A percentile compares a stretch with the other conserved stretches of the same genome.
Evolutionary conservation across 1,140 invertebrate species (phyloP).

Genomic region (Homalodisca vitripennis): DNA sequence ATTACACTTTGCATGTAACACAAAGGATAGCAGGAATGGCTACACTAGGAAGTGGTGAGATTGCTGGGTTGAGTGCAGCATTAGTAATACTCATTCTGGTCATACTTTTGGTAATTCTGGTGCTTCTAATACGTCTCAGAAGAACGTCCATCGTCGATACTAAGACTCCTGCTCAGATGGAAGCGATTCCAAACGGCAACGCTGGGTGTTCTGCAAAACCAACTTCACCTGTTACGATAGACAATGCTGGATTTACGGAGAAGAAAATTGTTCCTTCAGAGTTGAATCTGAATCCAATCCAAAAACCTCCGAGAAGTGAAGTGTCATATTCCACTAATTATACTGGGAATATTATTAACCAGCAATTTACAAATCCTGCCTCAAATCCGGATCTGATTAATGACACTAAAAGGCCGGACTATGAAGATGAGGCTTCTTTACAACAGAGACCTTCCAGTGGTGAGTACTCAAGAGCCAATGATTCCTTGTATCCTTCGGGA

Average conservation of each 20-base stretch:
- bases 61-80: slow-evolving; percentile 80
- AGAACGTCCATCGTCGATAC: slow-evolving; percentile 67
- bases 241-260: slow-evolving; percentile 35
- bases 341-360: neutral
- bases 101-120: slow-evolving; percentile 69
- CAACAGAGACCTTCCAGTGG: slow-evolving; percentile 53
- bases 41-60: slow-evolving; percentile 77
- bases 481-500: slow-evolving; percentile 65
- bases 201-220: slow-evolving; percentile 22
- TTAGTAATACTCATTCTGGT: slow-evolving; percentile 75
- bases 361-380: slow-evolving; percentile 54
- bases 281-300: slow-evolving; percentile 62
- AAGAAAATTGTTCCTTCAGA: slow-evolving; percentile 55
- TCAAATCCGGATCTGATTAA: slow-evolving; percentile 83
- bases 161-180: slow-evolving; percentile 68
- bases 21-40: slow-evolving; percentile 73
- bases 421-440: slow-evolving; percentile 27
- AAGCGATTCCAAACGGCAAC: slow-evolving; percentile 47
- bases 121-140: slow-evolving; percentile 68
- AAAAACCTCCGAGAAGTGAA: slow-evolving; percentile 32
- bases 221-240: slow-evolving; percentile 32
- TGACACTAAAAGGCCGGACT: slow-evolving; percentile 56
- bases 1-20: slow-evolving; percentile 83
- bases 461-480: slow-evolving; percentile 64
- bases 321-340: neutral